phyloP scores from a whole-genome alignment of 2,888 invertebrate genomes.

The Lamellibrachia satsuma region DNA sequence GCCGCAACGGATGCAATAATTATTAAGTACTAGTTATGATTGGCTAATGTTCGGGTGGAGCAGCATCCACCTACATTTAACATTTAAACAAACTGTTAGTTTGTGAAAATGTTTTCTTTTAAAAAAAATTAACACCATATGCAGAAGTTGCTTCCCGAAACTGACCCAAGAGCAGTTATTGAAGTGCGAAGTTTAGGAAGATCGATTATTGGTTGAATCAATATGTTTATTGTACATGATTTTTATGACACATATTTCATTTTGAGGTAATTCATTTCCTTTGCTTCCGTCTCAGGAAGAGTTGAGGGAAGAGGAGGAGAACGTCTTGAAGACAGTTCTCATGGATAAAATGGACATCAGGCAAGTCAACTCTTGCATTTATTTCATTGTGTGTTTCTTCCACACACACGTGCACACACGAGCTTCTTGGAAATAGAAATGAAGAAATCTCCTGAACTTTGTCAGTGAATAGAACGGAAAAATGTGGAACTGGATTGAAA shows the following conservation, averaged over 20 bases:
- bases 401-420: background rate
- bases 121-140: background rate
- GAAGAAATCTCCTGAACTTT: background rate
- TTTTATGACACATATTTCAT: background rate
- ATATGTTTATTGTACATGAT: background rate
- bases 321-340: slow-evolving; percentile 81
- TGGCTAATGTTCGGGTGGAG: too few species aligned
- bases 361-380: slow-evolving; percentile 48
- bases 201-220: background rate
- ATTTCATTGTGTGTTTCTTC: background rate
- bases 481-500: too few species aligned
- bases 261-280: background rate
- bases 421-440: slow-evolving; percentile 25
- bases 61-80: too few species aligned
- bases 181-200: background rate
- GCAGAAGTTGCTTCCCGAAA: background rate
- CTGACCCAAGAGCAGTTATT: background rate
- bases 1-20: too few species aligned
- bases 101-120: background rate
- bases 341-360: slow-evolving; percentile 92
- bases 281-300: slow-evolving; percentile 59
- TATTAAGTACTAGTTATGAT: too few species aligned
- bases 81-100: background rate
- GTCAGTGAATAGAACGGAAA: background rate
- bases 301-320: slow-evolving; percentile 80